Conservation (phyloP, 2,888 invertebrate species). For the Drymonia ruficornis region DNA sequence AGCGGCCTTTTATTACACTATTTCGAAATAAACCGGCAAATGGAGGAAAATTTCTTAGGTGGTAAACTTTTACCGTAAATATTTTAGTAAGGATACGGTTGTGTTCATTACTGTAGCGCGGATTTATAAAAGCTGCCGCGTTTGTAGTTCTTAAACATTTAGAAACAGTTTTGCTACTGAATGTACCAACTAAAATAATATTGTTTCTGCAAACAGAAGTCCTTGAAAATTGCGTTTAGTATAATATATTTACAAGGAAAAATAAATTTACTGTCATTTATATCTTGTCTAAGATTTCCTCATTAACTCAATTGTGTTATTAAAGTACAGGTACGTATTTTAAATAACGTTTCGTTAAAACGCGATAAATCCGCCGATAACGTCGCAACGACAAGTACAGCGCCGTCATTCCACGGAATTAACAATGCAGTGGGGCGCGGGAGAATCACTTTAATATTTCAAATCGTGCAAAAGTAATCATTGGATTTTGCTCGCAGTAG, state of each 20-base stretch:
- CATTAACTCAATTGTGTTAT: constrained; percentile 19
- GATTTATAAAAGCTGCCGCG: constrained; percentile 28
- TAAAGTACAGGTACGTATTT: constrained; percentile 20
- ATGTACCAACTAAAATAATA: constrained; percentile 13
- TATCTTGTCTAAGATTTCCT: constrained; percentile 9
- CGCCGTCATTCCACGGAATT: constrained; percentile 36
- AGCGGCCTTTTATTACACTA: constrained; percentile 53
- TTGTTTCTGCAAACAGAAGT: no score
- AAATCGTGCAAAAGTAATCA: constrained; percentile 64
- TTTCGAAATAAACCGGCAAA: constrained; percentile 44
- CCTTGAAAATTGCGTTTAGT: no score
- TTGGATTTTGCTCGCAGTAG: constrained; percentile 42
- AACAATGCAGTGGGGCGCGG: constrained; percentile 39
- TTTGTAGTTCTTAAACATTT: constrained; percentile 33
- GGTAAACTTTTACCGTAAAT: constrained; percentile 44
- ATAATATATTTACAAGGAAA: no score
- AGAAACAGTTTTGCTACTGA: constrained; percentile 17
- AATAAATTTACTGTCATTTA: background rate
- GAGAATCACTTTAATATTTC: constrained; percentile 61
- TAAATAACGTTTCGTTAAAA: constrained; percentile 30
- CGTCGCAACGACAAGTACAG: constrained; percentile 26
- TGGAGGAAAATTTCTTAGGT: constrained; percentile 43
- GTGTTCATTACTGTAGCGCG: constrained; percentile 33
- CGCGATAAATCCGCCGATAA: constrained; percentile 37
- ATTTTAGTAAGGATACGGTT: constrained; percentile 40